phyloP scores from a whole-genome alignment of 2,888 invertebrate genomes.

The Eucera pruinosa region DNA sequence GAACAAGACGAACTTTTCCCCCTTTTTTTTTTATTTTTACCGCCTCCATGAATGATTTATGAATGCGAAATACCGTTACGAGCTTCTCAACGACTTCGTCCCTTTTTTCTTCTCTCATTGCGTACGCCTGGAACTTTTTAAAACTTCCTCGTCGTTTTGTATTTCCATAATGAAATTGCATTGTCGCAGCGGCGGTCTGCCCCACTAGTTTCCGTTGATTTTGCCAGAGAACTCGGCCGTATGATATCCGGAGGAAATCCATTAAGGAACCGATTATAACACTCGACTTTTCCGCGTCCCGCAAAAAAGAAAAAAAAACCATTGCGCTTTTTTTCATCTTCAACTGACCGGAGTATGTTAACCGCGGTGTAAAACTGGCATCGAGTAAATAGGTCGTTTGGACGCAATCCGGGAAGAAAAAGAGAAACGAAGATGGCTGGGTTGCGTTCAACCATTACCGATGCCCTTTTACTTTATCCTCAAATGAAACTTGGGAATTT shows the following conservation, averaged over 20 bases:
- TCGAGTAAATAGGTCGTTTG: constrained; percentile 14
- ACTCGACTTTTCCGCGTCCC: constrained; percentile 12
- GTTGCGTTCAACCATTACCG: not conserved
- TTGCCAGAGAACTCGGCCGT: constrained; percentile 9
- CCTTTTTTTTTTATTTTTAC: not conserved
- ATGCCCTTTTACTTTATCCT: constrained; percentile 3
- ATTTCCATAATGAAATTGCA: constrained; percentile 66
- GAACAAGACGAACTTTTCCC: constrained; percentile 41
- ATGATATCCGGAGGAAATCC: constrained; percentile 32
- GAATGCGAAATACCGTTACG: constrained; percentile 50
- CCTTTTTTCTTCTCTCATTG: not conserved
- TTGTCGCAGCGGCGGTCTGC: constrained; percentile 12
- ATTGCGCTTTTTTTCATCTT: not conserved
- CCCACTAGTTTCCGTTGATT: constrained; percentile 2
- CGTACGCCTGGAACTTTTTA: constrained; percentile 31
- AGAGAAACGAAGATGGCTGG: constrained; percentile 2
- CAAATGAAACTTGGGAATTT: constrained; percentile 18
- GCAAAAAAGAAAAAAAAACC: constrained; percentile 31
- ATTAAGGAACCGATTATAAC: constrained; percentile 47
- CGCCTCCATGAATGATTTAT: constrained; percentile 68
- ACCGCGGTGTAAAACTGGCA: not conserved
- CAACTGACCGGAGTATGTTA: not conserved
- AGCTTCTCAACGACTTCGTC: constrained; percentile 27
- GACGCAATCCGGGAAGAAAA: not conserved
- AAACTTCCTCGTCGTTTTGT: constrained; percentile 55